A percentile compares a stretch with the other conserved stretches of the same genome.
These are phyloP conservation scores for Pseudoatta argentina DNA, from an alignment of 1,140 invertebrate species.

Conservation along the genomic window DNA sequence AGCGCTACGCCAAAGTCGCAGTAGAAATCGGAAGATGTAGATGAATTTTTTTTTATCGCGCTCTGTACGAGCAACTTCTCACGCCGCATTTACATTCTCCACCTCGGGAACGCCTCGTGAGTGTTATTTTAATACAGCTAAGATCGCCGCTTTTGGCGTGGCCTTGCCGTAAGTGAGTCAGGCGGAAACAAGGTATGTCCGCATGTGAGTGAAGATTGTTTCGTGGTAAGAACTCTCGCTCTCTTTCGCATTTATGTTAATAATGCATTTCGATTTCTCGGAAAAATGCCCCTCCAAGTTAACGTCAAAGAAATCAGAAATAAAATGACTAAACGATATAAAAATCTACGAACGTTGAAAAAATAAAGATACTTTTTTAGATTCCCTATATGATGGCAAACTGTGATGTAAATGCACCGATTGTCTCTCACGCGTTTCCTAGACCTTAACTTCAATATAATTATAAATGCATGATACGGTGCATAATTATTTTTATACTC, in stretches of 20 bases:
- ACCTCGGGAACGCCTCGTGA: conserved; percentile 58
- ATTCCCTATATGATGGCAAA: background rate
- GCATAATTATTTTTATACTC: background rate
- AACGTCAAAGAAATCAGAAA: background rate
- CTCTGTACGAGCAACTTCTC: conserved; percentile 32
- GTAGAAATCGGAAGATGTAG: conserved; percentile 31
- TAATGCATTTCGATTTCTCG: conserved; percentile 15
- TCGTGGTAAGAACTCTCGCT: conserved; percentile 55
- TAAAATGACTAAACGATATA: background rate
- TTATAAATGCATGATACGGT: background rate
- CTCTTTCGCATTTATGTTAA: conserved; percentile 39
- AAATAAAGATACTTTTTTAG: background rate
- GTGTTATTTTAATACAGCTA: conserved; percentile 69
- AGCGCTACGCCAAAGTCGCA: background rate
- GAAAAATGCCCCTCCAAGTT: background rate
- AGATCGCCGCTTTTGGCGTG: conserved; percentile 72
- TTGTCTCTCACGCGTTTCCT: background rate
- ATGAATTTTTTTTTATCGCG: conserved; percentile 11
- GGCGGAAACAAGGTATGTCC: conserved; percentile 70
- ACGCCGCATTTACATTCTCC: conserved; percentile 29
- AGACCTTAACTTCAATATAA: background rate
- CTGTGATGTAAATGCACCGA: background rate
- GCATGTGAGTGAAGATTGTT: conserved; percentile 62
- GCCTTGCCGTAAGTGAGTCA: conserved; percentile 75
- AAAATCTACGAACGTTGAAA: background rate